Evolutionary conservation across 2,113 vertebrate species (phyloP).

Genomic region (Ia io): DNA sequence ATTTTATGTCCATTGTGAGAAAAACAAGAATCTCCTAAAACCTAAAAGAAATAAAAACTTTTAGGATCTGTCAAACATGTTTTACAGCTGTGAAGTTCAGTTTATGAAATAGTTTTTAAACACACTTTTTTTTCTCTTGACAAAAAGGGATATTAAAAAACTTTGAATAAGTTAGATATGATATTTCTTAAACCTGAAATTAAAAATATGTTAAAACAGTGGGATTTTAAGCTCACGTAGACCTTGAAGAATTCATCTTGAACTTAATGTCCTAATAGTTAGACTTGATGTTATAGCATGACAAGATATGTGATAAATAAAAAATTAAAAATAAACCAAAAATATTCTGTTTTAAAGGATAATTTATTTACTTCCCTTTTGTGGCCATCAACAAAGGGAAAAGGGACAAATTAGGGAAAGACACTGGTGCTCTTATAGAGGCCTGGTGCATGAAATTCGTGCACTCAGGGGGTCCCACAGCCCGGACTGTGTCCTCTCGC

Average conservation of each 20-base stretch:
- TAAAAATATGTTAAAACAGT: slow-evolving; percentile 16
- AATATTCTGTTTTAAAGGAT: background rate
- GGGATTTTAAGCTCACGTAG: background rate
- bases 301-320: background rate
- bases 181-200: slow-evolving; percentile 40
- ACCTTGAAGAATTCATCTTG: background rate
- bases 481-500: no score
- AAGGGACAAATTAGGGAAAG: background rate
- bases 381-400: background rate
- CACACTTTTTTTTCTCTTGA: background rate
- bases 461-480: no score
- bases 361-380: background rate
- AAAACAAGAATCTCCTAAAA: background rate
- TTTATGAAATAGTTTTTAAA: slow-evolving; percentile 37
- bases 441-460: no score
- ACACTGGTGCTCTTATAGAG: background rate
- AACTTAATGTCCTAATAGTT: background rate
- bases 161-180: slow-evolving; percentile 16
- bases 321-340: background rate
- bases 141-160: background rate
- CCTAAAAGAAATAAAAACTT: background rate
- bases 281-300: background rate
- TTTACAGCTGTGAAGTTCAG: slow-evolving; percentile 49
- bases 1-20: background rate
- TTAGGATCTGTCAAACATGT: slow-evolving; percentile 33